These are phyloP conservation scores for Boulengeromyrus knoepffleri DNA, from an alignment of 2,113 vertebrate species.

Conservation along the genomic window DNA sequence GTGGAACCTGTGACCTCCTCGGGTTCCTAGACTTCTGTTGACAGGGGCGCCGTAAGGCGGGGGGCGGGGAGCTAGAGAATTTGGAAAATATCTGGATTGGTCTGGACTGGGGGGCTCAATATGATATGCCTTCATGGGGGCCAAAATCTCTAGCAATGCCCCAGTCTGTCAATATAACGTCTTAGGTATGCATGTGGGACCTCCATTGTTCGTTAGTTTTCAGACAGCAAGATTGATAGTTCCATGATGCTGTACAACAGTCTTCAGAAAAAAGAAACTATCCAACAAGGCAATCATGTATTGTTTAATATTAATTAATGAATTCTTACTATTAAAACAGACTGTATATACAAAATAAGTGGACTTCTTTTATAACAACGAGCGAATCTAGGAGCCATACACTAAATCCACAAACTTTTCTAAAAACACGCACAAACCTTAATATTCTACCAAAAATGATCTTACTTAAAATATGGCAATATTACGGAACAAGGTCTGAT, in stretches of 20 bases:
- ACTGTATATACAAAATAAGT: not conserved
- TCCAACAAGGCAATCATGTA: not conserved
- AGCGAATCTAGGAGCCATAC: not conserved
- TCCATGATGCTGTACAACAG: not conserved
- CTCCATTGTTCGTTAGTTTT: not conserved
- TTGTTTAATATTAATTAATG: not conserved
- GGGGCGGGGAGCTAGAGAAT: too few relatives aligned
- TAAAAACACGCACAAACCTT: not conserved
- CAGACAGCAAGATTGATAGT: not conserved
- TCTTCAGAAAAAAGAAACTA: not conserved
- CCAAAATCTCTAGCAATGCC: too few relatives aligned
- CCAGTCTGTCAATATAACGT: not conserved
- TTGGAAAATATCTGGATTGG: too few relatives aligned
- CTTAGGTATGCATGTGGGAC: not conserved
- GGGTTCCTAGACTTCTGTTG: not conserved
- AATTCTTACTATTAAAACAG: not conserved
- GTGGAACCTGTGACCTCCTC: not conserved
- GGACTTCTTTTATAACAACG: not conserved
- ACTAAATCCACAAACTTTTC: not conserved
- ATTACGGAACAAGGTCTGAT: not conserved
- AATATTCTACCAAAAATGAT: not conserved
- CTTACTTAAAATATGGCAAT: not conserved
- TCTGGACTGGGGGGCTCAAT: too few relatives aligned
- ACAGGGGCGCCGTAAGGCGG: too few relatives aligned
- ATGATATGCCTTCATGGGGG: too few relatives aligned